phyloP scores from a whole-genome alignment of 2,113 vertebrate genomes.

The Bubalus kerabau region DNA sequence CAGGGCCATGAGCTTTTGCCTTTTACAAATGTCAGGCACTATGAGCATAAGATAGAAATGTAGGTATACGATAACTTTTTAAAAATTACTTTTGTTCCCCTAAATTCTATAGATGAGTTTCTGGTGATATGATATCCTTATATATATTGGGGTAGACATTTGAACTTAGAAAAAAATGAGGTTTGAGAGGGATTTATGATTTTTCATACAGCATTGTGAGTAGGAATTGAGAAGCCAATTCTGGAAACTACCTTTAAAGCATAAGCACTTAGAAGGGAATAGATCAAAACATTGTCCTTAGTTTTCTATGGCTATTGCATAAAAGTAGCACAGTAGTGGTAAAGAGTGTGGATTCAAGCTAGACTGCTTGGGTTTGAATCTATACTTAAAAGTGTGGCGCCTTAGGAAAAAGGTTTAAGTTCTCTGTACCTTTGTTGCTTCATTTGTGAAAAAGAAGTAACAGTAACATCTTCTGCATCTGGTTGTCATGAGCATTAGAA shows the following conservation, averaged over 20 bases:
- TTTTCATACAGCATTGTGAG: not conserved
- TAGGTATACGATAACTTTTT: not conserved
- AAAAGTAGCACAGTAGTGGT: not conserved
- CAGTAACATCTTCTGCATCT: not conserved
- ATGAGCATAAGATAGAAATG: not conserved
- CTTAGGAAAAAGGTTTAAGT: not conserved
- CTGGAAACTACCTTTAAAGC: not conserved
- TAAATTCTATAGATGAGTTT: not conserved
- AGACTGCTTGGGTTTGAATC: not conserved
- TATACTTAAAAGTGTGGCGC: not conserved
- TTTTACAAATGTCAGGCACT: not conserved
- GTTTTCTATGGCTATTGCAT: not conserved
- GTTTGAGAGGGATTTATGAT: not conserved
- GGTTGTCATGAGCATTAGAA: not conserved
- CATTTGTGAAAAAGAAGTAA: not conserved
- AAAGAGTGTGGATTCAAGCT: not conserved
- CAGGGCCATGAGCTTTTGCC: not conserved
- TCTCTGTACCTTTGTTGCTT: not conserved
- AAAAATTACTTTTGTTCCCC: not conserved
- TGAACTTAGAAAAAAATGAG: not conserved
- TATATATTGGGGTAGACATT: not conserved
- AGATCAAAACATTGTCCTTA: not conserved
- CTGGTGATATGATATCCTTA: not conserved
- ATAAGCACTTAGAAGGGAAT: not conserved
- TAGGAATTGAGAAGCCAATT: not conserved